Percentiles rank a stretch among this genome's conserved stretches.
These are phyloP conservation scores for Pogonus chalceus DNA, from an alignment of 1,140 invertebrate genomes.

Conservation along the genomic window DNA sequence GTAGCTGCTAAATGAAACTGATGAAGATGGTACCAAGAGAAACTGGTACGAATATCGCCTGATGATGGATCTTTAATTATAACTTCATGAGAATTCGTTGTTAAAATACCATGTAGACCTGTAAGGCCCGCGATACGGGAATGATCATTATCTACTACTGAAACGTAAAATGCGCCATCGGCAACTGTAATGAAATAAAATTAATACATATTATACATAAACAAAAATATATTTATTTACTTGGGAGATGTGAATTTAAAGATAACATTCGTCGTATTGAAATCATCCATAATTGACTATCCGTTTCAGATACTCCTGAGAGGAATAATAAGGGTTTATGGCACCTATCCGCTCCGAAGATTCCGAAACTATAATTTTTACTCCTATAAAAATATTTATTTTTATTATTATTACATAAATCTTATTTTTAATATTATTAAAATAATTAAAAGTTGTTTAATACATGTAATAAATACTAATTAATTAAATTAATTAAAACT, in stretches of 20 bases:
- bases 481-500: no score
- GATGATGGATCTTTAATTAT: slow-evolving; percentile 39
- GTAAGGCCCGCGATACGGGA: slow-evolving; percentile 40
- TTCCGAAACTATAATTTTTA: slow-evolving; percentile 43
- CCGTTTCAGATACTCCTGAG: slow-evolving; percentile 40
- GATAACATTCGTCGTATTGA: slow-evolving; percentile 39
- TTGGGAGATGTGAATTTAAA: slow-evolving; percentile 28
- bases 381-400: slow-evolving; percentile 27
- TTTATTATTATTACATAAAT: no score
- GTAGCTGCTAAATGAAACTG: slow-evolving; percentile 40
- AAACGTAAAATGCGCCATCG: slow-evolving; percentile 38
- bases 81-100: slow-evolving; percentile 35
- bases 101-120: slow-evolving; percentile 43
- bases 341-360: slow-evolving; percentile 37
- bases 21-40: slow-evolving; percentile 42
- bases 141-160: slow-evolving; percentile 43
- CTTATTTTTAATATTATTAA: no score
- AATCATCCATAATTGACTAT: slow-evolving; percentile 45
- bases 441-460: no score
- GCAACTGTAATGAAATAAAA: slow-evolving; percentile 24
- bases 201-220: slow-evolving; percentile 10
- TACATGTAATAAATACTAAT: no score
- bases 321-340: slow-evolving; percentile 41
- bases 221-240: slow-evolving; percentile 18
- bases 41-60: slow-evolving; percentile 34